Conservation (phyloP, 2,888 invertebrate genomes). For the Amphipoea oculea region DNA sequence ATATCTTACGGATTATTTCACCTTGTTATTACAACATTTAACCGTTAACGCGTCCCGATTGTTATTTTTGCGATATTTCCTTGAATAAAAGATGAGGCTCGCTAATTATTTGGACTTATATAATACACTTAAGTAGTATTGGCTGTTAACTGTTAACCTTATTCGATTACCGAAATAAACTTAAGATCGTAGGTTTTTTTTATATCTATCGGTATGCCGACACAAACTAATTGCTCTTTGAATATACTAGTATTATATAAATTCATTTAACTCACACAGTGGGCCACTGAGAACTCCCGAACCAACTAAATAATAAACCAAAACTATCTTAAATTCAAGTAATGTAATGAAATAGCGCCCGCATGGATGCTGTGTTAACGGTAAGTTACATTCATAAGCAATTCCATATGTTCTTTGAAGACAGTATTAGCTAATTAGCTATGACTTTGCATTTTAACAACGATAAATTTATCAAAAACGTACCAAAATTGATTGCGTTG, state of each 20-base stretch:
- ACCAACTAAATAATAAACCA: conserved; percentile 22
- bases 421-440: not conserved
- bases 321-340: conserved; percentile 10
- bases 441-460: not conserved
- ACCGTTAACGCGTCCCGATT: conserved; percentile 37
- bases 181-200: not conserved
- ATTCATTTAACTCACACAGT: conserved; percentile 9
- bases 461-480: not conserved
- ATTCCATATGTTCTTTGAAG: not conserved
- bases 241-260: not conserved
- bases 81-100: conserved; percentile 30
- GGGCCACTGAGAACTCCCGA: not conserved
- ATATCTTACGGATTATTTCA: conserved; percentile 64
- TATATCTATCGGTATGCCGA: not conserved
- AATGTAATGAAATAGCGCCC: conserved; percentile 1
- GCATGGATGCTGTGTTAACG: not conserved
- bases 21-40: conserved; percentile 58
- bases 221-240: not conserved
- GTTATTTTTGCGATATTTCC: conserved; percentile 20
- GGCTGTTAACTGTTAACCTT: not conserved
- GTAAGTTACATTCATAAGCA: conserved; percentile 12
- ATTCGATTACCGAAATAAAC: conserved; percentile 2
- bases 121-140: conserved; percentile 2
- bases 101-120: conserved; percentile 8
- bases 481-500: not conserved